Percentiles rank a stretch among this genome's conserved stretches.
phyloP scores from a whole-genome alignment of 2,113 vertebrate species.

The Tauraco erythrolophus region DNA sequence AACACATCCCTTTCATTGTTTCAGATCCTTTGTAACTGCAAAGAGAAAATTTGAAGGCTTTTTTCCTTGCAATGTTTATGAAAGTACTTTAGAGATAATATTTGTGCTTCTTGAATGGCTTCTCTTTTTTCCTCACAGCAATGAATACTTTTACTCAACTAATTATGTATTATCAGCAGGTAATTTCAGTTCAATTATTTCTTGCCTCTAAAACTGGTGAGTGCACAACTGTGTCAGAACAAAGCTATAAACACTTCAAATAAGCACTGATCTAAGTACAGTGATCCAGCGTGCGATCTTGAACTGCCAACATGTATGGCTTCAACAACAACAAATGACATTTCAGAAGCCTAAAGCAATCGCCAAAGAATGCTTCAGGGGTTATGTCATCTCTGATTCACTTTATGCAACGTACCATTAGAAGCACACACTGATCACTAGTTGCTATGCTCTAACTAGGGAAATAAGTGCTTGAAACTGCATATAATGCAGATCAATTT shows the following conservation, averaged over 20 bases:
- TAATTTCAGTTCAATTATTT: constrained; percentile 9
- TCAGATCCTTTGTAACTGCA: neutral
- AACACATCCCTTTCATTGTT: neutral
- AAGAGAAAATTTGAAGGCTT: accelerated
- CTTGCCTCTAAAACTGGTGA: neutral
- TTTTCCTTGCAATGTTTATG: neutral
- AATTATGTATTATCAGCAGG: constrained; percentile 1
- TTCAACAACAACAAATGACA: neutral
- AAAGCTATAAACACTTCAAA: constrained; percentile 10
- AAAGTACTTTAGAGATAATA: neutral
- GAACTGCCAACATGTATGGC: neutral
- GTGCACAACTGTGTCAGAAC: neutral
- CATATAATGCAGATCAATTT: neutral
- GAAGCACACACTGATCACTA: neutral
- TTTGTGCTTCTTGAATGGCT: neutral
- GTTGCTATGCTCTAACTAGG: neutral
- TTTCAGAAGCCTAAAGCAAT: constrained; percentile 1
- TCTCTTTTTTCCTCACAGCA: neutral
- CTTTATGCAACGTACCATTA: neutral
- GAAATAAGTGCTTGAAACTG: neutral
- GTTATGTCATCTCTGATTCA: neutral
- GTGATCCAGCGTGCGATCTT: neutral
- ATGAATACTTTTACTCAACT: neutral
- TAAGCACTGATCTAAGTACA: neutral
- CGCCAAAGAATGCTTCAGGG: neutral